These are phyloP conservation scores for Brachyopa scutellaris DNA, from an alignment of 2,888 invertebrate species.

Conservation along the genomic window DNA sequence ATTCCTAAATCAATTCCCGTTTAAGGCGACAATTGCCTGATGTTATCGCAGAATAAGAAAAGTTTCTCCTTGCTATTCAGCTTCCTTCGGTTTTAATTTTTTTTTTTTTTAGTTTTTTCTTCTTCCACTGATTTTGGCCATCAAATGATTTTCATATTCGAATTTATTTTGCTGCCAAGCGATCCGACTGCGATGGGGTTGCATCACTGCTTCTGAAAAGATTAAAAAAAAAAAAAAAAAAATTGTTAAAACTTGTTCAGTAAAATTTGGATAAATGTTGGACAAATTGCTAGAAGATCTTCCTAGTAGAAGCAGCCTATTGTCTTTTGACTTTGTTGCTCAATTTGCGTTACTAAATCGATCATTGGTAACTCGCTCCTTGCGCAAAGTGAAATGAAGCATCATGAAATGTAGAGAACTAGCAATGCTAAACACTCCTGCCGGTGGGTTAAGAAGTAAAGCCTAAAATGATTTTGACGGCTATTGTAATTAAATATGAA, in stretches of 20 bases:
- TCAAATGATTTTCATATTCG: constrained; percentile 60
- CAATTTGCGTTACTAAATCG: too few relatives aligned
- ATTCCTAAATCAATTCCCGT: constrained; percentile 67
- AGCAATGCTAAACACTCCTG: too few relatives aligned
- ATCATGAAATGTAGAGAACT: too few relatives aligned
- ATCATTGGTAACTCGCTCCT: too few relatives aligned
- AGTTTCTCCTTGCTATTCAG: constrained; percentile 3
- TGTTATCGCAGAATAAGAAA: constrained; percentile 17
- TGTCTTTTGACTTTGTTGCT: too few relatives aligned
- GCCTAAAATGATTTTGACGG: too few relatives aligned
- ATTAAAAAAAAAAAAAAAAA: not conserved
- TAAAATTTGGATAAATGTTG: too few relatives aligned
- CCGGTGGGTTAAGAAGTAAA: too few relatives aligned
- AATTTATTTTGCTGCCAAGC: constrained; percentile 49
- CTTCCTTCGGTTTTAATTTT: not conserved
- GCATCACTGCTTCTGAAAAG: constrained; percentile 53
- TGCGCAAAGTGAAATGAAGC: too few relatives aligned
- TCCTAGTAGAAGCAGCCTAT: too few relatives aligned
- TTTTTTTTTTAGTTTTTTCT: constrained; percentile 54
- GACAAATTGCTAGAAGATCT: too few relatives aligned
- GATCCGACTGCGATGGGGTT: constrained; percentile 29
- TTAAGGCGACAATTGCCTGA: constrained; percentile 61
- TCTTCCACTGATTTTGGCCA: constrained; percentile 54
- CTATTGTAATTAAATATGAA: too few relatives aligned
- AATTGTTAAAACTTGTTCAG: not conserved